Conservation (phyloP, 2,113 vertebrate species). For the Zeus faber region DNA sequence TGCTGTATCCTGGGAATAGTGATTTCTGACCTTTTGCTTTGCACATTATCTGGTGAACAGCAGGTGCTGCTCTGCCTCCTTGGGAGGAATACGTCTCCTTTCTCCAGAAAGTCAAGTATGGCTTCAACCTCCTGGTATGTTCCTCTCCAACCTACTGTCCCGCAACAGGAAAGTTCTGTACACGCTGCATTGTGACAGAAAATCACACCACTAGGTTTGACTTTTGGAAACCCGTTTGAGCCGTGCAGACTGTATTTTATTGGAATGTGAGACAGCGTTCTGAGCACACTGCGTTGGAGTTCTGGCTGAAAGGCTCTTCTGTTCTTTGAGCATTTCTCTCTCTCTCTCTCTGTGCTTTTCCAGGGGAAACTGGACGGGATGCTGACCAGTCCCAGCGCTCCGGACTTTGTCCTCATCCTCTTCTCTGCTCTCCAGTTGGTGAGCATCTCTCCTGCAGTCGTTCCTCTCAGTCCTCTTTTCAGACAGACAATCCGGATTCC, state of each 20-base stretch:
- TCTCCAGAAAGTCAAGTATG: conserved; percentile 88
- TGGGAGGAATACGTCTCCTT: conserved; percentile 58
- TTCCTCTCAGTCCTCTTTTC: too few species aligned
- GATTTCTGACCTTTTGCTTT: too few species aligned
- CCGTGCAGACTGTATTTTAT: not conserved
- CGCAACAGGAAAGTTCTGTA: not conserved
- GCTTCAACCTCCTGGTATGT: conserved; percentile 85
- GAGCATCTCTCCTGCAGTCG: conserved; percentile 45
- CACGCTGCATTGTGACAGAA: not conserved
- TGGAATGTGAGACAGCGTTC: not conserved
- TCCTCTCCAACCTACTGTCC: not conserved
- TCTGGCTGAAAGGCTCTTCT: not conserved
- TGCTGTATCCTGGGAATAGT: too few species aligned
- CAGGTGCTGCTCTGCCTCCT: conserved; percentile 43
- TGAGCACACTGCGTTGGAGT: not conserved
- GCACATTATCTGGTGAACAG: too few species aligned
- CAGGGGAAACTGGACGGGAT: conserved; percentile 70
- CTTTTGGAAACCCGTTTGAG: not conserved
- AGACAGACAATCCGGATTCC: not conserved
- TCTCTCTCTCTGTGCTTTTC: not conserved
- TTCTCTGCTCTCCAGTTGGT: conserved; percentile 75
- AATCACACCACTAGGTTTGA: not conserved
- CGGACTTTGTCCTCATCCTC: conserved; percentile 70
- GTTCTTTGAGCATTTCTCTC: too few species aligned
- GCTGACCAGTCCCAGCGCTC: conserved; percentile 51